A percentile compares a stretch with the other conserved stretches of the same genome.
These are phyloP conservation scores for Mimumesa dahlbomi DNA, from an alignment of 2,888 invertebrate species.

Conservation along the genomic window DNA sequence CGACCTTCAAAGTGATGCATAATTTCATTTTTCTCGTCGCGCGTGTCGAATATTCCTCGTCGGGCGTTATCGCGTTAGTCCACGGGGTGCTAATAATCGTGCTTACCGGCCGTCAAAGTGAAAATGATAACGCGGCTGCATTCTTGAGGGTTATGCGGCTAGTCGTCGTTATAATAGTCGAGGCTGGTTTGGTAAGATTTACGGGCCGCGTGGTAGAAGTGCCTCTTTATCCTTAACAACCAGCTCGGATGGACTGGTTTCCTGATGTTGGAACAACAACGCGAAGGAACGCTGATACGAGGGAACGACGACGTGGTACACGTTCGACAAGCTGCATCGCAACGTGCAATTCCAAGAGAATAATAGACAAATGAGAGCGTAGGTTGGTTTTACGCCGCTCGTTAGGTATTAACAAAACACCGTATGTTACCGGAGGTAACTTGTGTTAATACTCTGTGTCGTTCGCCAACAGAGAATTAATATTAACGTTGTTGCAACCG, in stretches of 20 bases:
- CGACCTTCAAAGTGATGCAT: too few species aligned
- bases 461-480: too few species aligned
- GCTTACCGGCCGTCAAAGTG: slow-evolving; percentile 42
- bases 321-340: slow-evolving; percentile 15
- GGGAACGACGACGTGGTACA: slow-evolving; percentile 18
- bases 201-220: slow-evolving; percentile 49
- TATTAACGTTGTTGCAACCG: too few species aligned
- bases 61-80: slow-evolving; percentile 9
- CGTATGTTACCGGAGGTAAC: not conserved
- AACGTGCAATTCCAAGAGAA: slow-evolving; percentile 47
- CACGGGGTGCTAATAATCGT: slow-evolving; percentile 52
- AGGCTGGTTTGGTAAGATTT: slow-evolving; percentile 52
- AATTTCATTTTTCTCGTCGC: not conserved
- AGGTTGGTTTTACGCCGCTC: slow-evolving; percentile 33
- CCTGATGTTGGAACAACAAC: slow-evolving; percentile 39
- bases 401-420: not conserved
- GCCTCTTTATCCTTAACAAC: slow-evolving; percentile 64
- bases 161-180: slow-evolving; percentile 42
- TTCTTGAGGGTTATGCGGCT: slow-evolving; percentile 18
- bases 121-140: slow-evolving; percentile 50
- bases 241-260: slow-evolving; percentile 50
- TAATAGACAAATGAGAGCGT: slow-evolving; percentile 46
- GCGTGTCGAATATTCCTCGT: not conserved
- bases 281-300: slow-evolving; percentile 24
- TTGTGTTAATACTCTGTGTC: not conserved